Percentiles rank a stretch among this genome's conserved stretches.
These are phyloP conservation scores for Chaenodraco wilsoni DNA, from an alignment of 2,797 vertebrate genomes.

Conservation along the genomic window DNA sequence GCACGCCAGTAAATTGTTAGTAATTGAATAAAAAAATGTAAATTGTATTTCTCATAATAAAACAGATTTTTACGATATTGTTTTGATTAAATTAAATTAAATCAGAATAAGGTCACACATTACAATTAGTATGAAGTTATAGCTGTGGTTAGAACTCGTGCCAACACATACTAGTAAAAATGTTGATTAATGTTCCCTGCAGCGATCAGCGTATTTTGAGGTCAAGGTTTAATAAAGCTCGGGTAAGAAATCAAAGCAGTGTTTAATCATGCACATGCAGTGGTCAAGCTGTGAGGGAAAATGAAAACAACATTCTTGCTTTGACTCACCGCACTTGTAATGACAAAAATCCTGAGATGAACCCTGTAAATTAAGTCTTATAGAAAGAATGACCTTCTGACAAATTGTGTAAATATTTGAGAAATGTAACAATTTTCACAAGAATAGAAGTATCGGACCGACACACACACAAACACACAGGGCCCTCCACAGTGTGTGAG, in stretches of 20 bases:
- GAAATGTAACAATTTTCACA: constrained; percentile 21
- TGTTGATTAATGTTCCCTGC: neutral
- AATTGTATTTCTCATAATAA: too few species aligned
- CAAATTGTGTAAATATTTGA: constrained; percentile 9
- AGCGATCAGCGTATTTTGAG: constrained; percentile 4
- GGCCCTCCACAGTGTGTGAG: constrained; percentile 40
- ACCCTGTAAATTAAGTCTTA: neutral
- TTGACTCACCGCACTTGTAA: neutral
- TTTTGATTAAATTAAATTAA: too few species aligned
- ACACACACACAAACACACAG: neutral
- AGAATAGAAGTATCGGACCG: neutral
- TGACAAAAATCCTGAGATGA: neutral
- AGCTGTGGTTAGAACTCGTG: neutral
- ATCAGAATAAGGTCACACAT: too few species aligned
- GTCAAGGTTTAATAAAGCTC: constrained; percentile 19
- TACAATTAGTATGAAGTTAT: neutral
- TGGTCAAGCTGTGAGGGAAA: neutral
- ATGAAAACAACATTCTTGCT: constrained; percentile 3
- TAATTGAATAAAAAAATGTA: too few species aligned
- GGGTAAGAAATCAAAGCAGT: constrained; percentile 1
- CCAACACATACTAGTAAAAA: neutral
- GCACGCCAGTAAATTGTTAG: too few species aligned
- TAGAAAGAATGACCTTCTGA: constrained; percentile 5
- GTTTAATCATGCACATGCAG: constrained; percentile 15
- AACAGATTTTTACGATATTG: too few species aligned